Conservation (phyloP, 2,888 invertebrate genomes). For the Thumatha senex region DNA sequence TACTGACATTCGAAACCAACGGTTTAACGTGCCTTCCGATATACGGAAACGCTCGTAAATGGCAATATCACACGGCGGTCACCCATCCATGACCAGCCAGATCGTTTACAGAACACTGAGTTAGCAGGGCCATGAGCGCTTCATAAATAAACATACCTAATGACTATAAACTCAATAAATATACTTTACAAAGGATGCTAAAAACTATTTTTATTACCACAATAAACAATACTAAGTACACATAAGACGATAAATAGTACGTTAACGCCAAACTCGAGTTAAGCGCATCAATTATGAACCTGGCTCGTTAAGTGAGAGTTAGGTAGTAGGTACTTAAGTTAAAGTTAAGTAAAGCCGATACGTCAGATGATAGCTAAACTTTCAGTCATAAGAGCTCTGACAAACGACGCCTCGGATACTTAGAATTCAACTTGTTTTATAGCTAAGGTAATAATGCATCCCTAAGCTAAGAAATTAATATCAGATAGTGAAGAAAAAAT, state of each 20-base stretch:
- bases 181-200: no score
- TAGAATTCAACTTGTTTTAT: slow-evolving; percentile 36
- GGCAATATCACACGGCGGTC: no score
- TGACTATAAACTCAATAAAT: no score
- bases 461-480: no score
- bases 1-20: no score
- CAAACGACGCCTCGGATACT: slow-evolving; percentile 45
- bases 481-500: no score
- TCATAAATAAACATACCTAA: no score
- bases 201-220: not conserved
- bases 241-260: slow-evolving; percentile 7
- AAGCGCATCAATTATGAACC: slow-evolving; percentile 47
- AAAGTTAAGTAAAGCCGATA: slow-evolving; percentile 41
- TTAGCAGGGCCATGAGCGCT: no score
- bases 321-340: slow-evolving; percentile 36
- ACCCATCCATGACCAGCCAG: no score
- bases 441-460: slow-evolving; percentile 25
- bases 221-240: not conserved
- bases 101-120: no score
- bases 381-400: slow-evolving; percentile 40
- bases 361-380: slow-evolving; percentile 49
- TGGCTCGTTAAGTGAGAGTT: slow-evolving; percentile 44
- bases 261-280: slow-evolving; percentile 31
- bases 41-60: no score
- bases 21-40: no score